A percentile compares a stretch with the other conserved stretches of the same genome.
Conservation (phyloP, 2,888 invertebrate species). For the Coenonympha arcania region DNA sequence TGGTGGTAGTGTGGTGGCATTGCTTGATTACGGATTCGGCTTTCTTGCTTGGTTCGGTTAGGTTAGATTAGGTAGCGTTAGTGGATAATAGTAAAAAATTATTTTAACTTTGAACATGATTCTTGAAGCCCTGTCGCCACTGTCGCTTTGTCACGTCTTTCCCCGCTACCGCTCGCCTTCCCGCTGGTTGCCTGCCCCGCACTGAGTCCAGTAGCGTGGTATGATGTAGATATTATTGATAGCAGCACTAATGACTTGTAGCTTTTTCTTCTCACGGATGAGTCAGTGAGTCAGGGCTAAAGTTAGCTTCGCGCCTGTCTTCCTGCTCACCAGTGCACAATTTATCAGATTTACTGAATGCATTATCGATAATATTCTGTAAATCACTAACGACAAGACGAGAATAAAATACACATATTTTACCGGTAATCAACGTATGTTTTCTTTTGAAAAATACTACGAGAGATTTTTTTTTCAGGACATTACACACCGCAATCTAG, state of each 20-base stretch:
- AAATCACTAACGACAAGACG: background rate
- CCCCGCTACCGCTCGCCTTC: background rate
- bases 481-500: too few relatives aligned
- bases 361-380: background rate
- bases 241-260: constrained; percentile 35
- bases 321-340: constrained; percentile 4
- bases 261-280: constrained; percentile 30
- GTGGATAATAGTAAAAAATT: too few relatives aligned
- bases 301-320: constrained; percentile 12
- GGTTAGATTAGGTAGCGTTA: too few relatives aligned
- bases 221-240: constrained; percentile 36
- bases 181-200: constrained; percentile 27
- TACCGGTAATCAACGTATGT: too few relatives aligned
- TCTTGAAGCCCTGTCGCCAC: background rate
- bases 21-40: too few relatives aligned
- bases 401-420: background rate
- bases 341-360: constrained; percentile 10
- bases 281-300: constrained; percentile 18
- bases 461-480: too few relatives aligned
- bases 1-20: too few relatives aligned
- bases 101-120: too few relatives aligned
- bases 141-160: background rate
- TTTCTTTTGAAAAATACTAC: too few relatives aligned
- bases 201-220: constrained; percentile 34
- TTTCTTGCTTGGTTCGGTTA: too few relatives aligned